Percentiles rank a stretch among this genome's conserved stretches.
These are phyloP conservation scores for Blera fallax DNA, from an alignment of 2,888 invertebrate species.

Conservation along the genomic window DNA sequence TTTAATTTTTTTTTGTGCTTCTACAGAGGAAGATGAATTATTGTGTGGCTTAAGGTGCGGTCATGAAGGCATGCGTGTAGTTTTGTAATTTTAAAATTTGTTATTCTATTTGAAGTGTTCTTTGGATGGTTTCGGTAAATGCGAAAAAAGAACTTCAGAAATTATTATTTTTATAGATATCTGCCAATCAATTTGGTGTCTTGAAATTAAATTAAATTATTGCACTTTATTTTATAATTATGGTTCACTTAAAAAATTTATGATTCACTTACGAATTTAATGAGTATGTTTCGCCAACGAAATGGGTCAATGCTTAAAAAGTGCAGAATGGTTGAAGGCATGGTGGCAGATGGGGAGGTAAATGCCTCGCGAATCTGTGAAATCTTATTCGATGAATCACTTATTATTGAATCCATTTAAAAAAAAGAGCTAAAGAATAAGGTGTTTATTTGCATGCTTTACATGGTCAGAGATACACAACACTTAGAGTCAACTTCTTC, in stretches of 20 bases:
- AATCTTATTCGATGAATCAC: too few relatives aligned
- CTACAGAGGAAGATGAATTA: conserved; percentile 5
- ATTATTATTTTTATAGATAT: neutral
- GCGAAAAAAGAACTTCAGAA: neutral
- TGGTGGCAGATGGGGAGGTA: too few relatives aligned
- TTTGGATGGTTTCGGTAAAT: neutral
- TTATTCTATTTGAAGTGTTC: conserved; percentile 13
- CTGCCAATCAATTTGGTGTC: neutral
- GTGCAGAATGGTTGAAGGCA: too few relatives aligned
- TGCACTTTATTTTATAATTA: neutral
- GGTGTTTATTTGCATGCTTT: too few relatives aligned
- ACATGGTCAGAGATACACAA: too few relatives aligned
- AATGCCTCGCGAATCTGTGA: too few relatives aligned
- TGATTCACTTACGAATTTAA: neutral
- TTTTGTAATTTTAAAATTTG: conserved; percentile 44
- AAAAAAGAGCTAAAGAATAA: too few relatives aligned
- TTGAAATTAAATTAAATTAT: conserved; percentile 16
- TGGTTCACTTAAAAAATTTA: too few relatives aligned
- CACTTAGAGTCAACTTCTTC: too few relatives aligned
- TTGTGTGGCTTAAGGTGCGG: conserved; percentile 40
- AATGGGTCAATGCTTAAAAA: neutral
- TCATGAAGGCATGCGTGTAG: conserved; percentile 38
- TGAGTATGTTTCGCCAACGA: neutral
- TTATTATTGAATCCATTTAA: too few relatives aligned
- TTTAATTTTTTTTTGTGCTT: conserved; percentile 7